Conservation (phyloP, 2,113 vertebrate species). For the Bos taurus region ARS-UCD2.0 NC_037343.1:28358501-28359000, state of each 20-base stretch:
- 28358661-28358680: background rate
- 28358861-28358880: background rate
- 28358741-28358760: background rate
- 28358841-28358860: background rate
- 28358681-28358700: background rate
- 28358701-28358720: background rate
- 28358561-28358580: background rate
- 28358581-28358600: background rate
- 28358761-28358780: background rate
- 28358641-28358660: background rate
- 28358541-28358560: background rate
- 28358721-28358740: background rate
- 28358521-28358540: background rate
- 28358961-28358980: background rate
- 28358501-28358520: background rate
- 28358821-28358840: background rate
- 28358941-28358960: background rate
- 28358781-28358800: background rate
- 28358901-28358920: background rate
- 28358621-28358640: background rate
- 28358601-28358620: background rate
- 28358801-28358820: background rate
- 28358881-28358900: background rate
- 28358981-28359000: background rate
- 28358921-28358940: background rate